Evolutionary conservation across 2,113 vertebrate species (phyloP).

Genomic region (Corythaeola cristata): DNA sequence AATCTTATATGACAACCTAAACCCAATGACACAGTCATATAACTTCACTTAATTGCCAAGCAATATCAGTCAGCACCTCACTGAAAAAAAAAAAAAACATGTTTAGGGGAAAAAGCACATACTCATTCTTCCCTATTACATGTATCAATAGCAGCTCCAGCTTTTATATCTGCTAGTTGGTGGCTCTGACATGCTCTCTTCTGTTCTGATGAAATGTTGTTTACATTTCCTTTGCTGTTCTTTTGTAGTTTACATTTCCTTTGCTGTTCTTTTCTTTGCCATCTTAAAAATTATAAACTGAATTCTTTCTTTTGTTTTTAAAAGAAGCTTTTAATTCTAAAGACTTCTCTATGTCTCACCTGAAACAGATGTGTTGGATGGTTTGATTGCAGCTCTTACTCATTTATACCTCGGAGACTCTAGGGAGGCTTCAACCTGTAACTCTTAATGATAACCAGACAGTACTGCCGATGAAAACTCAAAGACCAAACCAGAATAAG

Average conservation of each 20-base stretch:
- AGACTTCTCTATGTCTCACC: neutral
- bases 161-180: neutral
- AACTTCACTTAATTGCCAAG: neutral
- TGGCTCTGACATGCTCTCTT: neutral
- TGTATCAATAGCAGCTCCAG: neutral
- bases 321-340: neutral
- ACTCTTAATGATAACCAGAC: neutral
- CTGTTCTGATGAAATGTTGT: neutral
- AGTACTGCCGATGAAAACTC: neutral
- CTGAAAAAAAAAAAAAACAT: no score
- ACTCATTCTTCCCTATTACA: neutral
- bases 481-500: neutral
- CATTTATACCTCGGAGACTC: neutral
- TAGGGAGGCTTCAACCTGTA: neutral
- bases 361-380: neutral
- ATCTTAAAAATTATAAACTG: neutral
- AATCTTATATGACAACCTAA: neutral
- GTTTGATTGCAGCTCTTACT: neutral
- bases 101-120: neutral
- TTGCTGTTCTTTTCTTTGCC: neutral
- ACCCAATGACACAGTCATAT: neutral
- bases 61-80: neutral
- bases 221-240: neutral
- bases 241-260: neutral
- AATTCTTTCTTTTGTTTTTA: neutral